These are phyloP conservation scores for Eupithecia pulchellata DNA, from an alignment of 2,888 invertebrate species.

Conservation along the genomic window DNA sequence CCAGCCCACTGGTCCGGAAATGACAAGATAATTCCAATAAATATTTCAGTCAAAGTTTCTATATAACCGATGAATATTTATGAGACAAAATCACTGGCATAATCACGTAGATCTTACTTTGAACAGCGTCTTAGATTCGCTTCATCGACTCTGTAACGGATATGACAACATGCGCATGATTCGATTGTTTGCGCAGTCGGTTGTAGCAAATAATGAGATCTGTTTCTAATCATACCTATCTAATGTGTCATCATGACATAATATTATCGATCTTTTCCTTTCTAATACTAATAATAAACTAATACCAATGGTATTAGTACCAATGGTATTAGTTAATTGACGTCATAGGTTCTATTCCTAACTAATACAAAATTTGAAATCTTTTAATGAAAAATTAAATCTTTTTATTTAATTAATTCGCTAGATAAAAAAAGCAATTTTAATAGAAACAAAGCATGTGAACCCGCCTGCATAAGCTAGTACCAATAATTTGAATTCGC, in stretches of 20 bases:
- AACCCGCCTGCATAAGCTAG: neutral
- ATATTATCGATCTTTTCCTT: too few relatives aligned
- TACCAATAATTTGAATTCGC: constrained; percentile 16
- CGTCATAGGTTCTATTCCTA: too few relatives aligned
- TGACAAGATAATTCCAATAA: constrained; percentile 18
- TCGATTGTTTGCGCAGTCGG: constrained; percentile 29
- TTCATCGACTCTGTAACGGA: constrained; percentile 58
- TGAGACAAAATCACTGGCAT: constrained; percentile 27
- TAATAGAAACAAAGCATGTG: neutral
- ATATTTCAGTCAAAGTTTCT: constrained; percentile 33
- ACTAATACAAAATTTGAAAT: too few relatives aligned
- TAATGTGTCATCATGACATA: too few relatives aligned
- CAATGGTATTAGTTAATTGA: too few relatives aligned
- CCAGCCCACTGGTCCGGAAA: constrained; percentile 16
- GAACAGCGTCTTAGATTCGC: constrained; percentile 59
- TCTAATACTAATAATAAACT: too few relatives aligned
- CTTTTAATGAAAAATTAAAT: too few relatives aligned
- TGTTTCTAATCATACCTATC: constrained; percentile 4
- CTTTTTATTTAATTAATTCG: too few relatives aligned
- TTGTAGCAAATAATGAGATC: constrained; percentile 6
- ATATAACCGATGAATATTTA: constrained; percentile 31
- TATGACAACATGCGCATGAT: constrained; percentile 55
- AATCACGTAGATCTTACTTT: constrained; percentile 41
- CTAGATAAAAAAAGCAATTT: neutral
- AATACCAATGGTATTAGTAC: too few relatives aligned